Evolutionary conservation across 2,113 vertebrate species (phyloP).

Genomic region (Hippoglossus stenolepis): DNA sequence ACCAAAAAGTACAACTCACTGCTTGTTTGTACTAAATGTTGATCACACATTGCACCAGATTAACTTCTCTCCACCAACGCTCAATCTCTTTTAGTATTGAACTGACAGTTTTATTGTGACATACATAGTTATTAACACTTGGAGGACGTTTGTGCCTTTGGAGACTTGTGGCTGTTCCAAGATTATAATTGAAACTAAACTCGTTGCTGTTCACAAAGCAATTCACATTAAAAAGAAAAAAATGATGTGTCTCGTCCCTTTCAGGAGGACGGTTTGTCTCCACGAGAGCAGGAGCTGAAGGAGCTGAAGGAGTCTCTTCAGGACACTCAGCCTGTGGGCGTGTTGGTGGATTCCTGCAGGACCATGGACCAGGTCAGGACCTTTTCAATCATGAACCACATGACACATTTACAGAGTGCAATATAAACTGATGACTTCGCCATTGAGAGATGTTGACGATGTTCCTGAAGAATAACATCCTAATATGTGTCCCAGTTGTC

Average conservation of each 20-base stretch:
- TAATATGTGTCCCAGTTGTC: neutral
- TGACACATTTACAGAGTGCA: neutral
- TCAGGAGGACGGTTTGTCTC: conserved; percentile 87
- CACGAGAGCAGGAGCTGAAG: conserved; percentile 89
- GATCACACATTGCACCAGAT: neutral
- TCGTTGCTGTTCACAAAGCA: too few relatives aligned
- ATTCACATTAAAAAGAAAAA: too few relatives aligned
- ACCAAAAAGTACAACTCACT: neutral
- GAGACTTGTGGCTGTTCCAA: too few relatives aligned
- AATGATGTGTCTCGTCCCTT: neutral
- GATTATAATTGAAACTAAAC: too few relatives aligned
- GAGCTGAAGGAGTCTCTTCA: conserved; percentile 94
- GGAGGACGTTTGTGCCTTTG: neutral
- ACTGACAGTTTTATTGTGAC: too few relatives aligned
- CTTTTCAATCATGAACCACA: neutral
- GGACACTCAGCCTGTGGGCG: conserved; percentile 95
- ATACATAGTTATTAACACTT: too few relatives aligned
- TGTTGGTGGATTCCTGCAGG: conserved; percentile 92
- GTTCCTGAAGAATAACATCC: neutral
- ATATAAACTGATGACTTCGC: neutral
- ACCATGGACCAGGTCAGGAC: conserved; percentile 93
- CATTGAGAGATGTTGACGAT: neutral
- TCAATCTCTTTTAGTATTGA: too few relatives aligned
- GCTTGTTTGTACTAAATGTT: neutral
- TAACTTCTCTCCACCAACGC: too few relatives aligned